These are phyloP conservation scores for Esox lucius DNA, from an alignment of 2,797 vertebrate species.

Conservation along the genomic window DNA sequence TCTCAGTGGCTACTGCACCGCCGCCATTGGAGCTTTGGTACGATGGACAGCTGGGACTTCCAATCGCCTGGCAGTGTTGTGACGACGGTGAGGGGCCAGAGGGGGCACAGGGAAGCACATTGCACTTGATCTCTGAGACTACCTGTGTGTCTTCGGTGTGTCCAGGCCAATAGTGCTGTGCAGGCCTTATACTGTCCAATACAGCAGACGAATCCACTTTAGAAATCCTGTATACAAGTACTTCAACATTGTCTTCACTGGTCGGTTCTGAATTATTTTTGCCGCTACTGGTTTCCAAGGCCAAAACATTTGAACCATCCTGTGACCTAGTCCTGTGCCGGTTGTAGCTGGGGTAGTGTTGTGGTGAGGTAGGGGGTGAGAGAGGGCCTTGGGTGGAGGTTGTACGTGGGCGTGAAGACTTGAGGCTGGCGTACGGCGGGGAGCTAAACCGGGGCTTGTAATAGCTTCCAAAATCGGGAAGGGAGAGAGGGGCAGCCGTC, in stretches of 20 bases:
- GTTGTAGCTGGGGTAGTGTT: constrained; percentile 32
- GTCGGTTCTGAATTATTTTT: constrained; percentile 32
- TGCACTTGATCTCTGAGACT: constrained; percentile 44
- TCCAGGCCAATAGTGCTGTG: constrained; percentile 27
- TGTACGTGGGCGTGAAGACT: constrained; percentile 66
- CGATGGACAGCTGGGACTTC: constrained; percentile 31
- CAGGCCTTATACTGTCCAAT: constrained; percentile 38
- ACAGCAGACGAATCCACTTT: constrained; percentile 33
- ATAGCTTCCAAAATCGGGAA: constrained; percentile 59
- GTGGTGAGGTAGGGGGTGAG: constrained; percentile 40
- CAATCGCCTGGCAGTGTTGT: constrained; percentile 30
- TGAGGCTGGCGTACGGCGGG: constrained; percentile 73
- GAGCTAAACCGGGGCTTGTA: constrained; percentile 65
- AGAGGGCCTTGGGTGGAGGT: constrained; percentile 66
- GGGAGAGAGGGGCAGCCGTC: constrained; percentile 50
- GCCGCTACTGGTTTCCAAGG: constrained; percentile 33
- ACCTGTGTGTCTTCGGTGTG: constrained; percentile 27
- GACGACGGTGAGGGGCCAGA: constrained; percentile 25
- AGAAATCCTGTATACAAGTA: constrained; percentile 57
- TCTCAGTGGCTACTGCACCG: constrained; percentile 44
- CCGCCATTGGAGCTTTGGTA: constrained; percentile 48
- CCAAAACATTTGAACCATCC: constrained; percentile 12
- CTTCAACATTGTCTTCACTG: constrained; percentile 51
- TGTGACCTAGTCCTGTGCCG: constrained; percentile 33
- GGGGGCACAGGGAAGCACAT: not conserved